Evolutionary conservation across 1,140 invertebrate genomes (phyloP).

Genomic region (Anoplolepis gracilipes): DNA sequence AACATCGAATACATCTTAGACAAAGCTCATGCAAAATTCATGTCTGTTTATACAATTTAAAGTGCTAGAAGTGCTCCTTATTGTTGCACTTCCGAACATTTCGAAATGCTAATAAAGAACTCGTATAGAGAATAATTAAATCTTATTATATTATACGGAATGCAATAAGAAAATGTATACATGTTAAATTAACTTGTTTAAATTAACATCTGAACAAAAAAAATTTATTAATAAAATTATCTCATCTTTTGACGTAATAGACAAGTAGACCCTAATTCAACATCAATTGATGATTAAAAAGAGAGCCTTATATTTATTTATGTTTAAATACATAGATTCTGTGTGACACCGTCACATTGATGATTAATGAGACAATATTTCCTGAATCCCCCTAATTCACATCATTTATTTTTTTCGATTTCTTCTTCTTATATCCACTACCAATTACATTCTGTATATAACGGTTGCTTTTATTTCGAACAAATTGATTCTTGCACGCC

Average conservation of each 20-base stretch:
- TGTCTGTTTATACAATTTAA: too few species aligned
- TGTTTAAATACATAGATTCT: neutral
- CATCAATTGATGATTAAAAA: neutral
- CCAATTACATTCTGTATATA: slow-evolving; percentile 27
- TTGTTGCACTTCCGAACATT: too few species aligned
- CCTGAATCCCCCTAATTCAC: neutral
- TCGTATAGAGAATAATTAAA: too few species aligned
- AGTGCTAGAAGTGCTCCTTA: too few species aligned
- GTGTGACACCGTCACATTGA: neutral
- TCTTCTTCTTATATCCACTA: neutral
- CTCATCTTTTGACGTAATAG: neutral
- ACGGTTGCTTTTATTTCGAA: slow-evolving; percentile 46
- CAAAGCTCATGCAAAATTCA: too few species aligned
- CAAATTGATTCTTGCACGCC: slow-evolving; percentile 46
- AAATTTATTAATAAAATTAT: neutral
- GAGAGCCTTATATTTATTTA: neutral
- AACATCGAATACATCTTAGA: too few species aligned
- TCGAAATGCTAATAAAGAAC: too few species aligned
- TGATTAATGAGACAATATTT: slow-evolving; percentile 45
- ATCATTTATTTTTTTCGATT: slow-evolving; percentile 10
- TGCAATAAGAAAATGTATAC: neutral
- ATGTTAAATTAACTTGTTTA: neutral
- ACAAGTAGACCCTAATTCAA: neutral
- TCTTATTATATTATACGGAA: too few species aligned
- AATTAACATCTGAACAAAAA: neutral